phyloP scores from a whole-genome alignment of 2,888 invertebrate genomes.

The Lasioglossum lativentre region DNA sequence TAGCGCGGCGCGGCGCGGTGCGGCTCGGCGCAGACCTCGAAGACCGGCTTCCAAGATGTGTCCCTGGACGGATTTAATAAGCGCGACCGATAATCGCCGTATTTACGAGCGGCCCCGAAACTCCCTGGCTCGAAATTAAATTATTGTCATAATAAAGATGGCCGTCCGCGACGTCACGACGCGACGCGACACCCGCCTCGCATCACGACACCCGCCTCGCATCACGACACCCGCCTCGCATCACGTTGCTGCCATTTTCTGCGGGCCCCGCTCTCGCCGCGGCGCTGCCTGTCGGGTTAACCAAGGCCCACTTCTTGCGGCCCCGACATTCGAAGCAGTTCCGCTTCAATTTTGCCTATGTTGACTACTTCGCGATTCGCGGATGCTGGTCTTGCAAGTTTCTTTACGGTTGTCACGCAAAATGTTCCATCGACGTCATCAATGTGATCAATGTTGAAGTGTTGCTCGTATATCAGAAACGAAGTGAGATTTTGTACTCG shows the following conservation, averaged over 20 bases:
- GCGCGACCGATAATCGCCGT: constrained; percentile 81
- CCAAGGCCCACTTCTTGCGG: background rate
- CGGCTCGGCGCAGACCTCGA: background rate
- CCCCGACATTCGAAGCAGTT: background rate
- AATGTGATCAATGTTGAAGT: background rate
- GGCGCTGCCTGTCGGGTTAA: constrained; percentile 2
- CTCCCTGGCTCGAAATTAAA: constrained; percentile 77
- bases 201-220: too few species aligned
- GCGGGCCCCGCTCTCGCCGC: background rate
- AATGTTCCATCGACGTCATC: background rate
- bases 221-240: constrained; percentile 1
- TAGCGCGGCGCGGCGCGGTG: background rate
- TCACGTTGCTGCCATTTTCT: constrained; percentile 29
- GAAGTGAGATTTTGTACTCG: background rate
- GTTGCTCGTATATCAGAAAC: background rate
- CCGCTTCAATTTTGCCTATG: background rate
- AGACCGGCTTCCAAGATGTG: constrained; percentile 23
- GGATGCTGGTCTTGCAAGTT: background rate
- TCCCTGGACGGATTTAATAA: constrained; percentile 80
- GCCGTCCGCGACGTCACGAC: constrained; percentile 45
- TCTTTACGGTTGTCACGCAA: background rate
- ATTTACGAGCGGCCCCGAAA: constrained; percentile 80
- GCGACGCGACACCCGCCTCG: background rate
- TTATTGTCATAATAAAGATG: constrained; percentile 82
- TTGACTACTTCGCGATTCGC: background rate